Evolutionary conservation across 2,888 invertebrate species (phyloP).

Genomic region (Bugula neritina): DNA sequence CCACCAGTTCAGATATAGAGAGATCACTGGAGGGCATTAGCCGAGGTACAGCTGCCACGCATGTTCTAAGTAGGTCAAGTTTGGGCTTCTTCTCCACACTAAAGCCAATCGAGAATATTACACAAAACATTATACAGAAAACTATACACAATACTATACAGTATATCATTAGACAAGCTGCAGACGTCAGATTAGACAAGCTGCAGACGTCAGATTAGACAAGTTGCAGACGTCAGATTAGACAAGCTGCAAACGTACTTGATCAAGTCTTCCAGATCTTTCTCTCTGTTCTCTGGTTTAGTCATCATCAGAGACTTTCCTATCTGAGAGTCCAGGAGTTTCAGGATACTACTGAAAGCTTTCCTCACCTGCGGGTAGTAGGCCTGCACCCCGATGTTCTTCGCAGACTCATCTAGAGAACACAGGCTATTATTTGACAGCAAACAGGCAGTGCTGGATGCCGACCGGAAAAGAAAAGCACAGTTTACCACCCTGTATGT

Average conservation of each 20-base stretch:
- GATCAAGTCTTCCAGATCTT: slow-evolving; percentile 59
- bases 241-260: slow-evolving; percentile 48
- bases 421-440: slow-evolving; percentile 49
- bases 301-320: slow-evolving; percentile 96
- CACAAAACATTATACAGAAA: too few species aligned
- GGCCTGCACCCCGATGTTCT: slow-evolving; percentile 90
- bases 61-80: slow-evolving; percentile 94
- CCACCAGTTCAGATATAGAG: slow-evolving; percentile 87
- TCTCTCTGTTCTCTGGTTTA: slow-evolving; percentile 88
- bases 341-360: slow-evolving; percentile 88
- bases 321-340: slow-evolving; percentile 89
- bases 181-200: too few species aligned
- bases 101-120: slow-evolving; percentile 30
- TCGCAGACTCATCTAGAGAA: slow-evolving; percentile 79
- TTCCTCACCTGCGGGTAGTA: slow-evolving; percentile 93
- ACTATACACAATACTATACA: too few species aligned
- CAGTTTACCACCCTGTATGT: too few species aligned
- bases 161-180: too few species aligned
- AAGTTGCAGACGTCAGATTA: too few species aligned
- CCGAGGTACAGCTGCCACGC: slow-evolving; percentile 95
- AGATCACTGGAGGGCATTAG: slow-evolving; percentile 89
- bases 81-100: slow-evolving; percentile 90
- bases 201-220: too few species aligned
- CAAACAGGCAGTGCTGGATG: background rate
- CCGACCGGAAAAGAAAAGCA: too few species aligned